phyloP scores from a whole-genome alignment of 2,888 invertebrate genomes.

The Linnaemya vulpina region DNA sequence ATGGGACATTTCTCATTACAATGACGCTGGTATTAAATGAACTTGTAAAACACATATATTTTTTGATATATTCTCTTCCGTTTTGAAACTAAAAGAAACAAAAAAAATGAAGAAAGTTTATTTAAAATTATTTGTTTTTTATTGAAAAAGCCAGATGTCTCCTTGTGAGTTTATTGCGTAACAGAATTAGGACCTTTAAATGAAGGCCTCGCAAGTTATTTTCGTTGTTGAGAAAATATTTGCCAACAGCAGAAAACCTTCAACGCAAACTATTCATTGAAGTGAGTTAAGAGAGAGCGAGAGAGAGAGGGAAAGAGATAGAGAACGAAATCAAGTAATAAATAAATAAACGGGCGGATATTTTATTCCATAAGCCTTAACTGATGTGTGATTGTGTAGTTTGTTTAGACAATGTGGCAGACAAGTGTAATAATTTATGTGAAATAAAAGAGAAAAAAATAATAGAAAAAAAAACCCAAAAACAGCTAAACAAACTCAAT shows the following conservation, averaged over 20 bases:
- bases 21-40: no score
- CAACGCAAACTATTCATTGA: slow-evolving; percentile 31
- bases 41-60: no score
- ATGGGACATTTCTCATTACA: no score
- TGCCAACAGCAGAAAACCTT: slow-evolving; percentile 12
- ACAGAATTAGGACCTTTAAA: background rate
- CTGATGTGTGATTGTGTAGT: background rate
- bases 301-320: no score
- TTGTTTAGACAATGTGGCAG: slow-evolving; percentile 67
- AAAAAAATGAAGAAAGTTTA: no score
- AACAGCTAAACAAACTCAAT: slow-evolving; percentile 14
- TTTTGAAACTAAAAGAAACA: no score
- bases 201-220: background rate
- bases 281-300: background rate
- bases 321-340: no score
- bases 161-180: no score
- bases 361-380: slow-evolving; percentile 10
- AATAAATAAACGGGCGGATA: slow-evolving; percentile 37
- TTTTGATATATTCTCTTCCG: no score
- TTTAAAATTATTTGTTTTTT: no score
- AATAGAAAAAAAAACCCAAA: slow-evolving; percentile 8
- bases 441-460: slow-evolving; percentile 47
- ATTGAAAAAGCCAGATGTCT: no score
- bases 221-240: background rate
- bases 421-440: slow-evolving; percentile 68